phyloP scores from a whole-genome alignment of 2,888 invertebrate genomes.

The Mimachlamys varia region DNA sequence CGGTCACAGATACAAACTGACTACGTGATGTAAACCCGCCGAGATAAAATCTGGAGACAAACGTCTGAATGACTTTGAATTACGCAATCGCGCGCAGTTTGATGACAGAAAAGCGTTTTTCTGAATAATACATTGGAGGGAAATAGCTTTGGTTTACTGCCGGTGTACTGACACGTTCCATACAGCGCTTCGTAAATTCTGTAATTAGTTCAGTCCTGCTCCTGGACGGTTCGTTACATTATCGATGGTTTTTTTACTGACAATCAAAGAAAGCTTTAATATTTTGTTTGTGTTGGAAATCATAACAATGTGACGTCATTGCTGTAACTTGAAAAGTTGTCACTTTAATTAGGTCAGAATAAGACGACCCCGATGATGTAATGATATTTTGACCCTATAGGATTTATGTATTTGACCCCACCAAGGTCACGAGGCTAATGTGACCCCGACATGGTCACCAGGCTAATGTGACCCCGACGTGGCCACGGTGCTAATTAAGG shows the following conservation, averaged over 20 bases:
- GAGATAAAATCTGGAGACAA: constrained; percentile 34
- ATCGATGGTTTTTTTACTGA: no score
- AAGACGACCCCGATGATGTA: neutral
- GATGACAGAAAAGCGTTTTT: constrained; percentile 23
- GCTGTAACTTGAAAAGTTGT: no score
- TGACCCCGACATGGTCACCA: neutral
- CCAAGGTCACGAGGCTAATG: neutral
- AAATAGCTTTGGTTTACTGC: neutral
- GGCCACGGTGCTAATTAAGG: no score
- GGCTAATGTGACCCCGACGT: no score
- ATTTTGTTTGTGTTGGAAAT: no score
- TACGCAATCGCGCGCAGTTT: neutral
- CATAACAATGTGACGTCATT: no score
- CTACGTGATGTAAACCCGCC: neutral
- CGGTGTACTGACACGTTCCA: neutral
- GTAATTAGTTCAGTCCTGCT: neutral
- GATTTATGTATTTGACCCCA: neutral
- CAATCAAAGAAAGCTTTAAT: neutral
- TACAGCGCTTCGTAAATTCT: neutral
- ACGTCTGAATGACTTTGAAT: constrained; percentile 11
- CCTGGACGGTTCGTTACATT: neutral
- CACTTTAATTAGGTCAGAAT: no score
- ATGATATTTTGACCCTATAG: neutral
- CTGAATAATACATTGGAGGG: constrained; percentile 11
- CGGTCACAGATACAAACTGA: neutral